A percentile compares a stretch with the other conserved stretches of the same genome.
Evolutionary conservation across 2,113 vertebrate species (phyloP).

Genomic region (Pomatostomus ruficeps): DNA sequence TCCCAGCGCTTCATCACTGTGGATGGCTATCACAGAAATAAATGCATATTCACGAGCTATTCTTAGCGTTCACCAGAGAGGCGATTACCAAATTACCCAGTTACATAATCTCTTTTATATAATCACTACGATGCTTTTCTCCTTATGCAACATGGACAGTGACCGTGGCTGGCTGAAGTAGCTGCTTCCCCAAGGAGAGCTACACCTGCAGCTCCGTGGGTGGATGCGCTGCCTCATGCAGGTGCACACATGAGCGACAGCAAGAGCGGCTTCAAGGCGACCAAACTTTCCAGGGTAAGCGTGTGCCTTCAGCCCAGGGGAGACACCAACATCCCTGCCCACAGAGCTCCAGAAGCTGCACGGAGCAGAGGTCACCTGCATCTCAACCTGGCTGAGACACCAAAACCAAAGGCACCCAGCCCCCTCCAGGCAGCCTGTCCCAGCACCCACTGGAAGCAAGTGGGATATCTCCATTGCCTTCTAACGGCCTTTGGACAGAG

Average conservation of each 20-base stretch:
- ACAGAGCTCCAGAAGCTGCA: neutral
- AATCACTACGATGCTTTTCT: slow-evolving; percentile 9
- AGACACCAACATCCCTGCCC: neutral
- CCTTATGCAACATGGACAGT: slow-evolving; percentile 10
- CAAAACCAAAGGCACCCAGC: neutral
- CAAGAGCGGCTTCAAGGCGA: accelerated
- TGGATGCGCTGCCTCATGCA: accelerated
- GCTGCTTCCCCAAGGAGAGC: neutral
- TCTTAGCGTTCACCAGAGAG: neutral
- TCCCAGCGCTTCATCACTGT: neutral
- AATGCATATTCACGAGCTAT: neutral
- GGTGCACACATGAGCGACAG: accelerated
- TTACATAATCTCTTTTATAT: slow-evolving; percentile 63
- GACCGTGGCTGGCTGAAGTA: neutral
- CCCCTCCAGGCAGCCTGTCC: neutral
- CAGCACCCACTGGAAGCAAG: neutral
- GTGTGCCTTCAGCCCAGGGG: accelerated
- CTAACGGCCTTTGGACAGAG: neutral
- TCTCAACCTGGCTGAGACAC: neutral
- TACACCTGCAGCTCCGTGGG: accelerated
- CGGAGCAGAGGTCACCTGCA: neutral
- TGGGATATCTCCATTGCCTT: neutral
- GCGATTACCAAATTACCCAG: slow-evolving; percentile 37
- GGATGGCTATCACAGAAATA: neutral
- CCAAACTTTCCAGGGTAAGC: neutral